Evolutionary conservation across 2,797 vertebrate genomes (phyloP), one percentile per base, ranked within the genome.

Genomic region (Tympanoctomys barrerae): DNA sequence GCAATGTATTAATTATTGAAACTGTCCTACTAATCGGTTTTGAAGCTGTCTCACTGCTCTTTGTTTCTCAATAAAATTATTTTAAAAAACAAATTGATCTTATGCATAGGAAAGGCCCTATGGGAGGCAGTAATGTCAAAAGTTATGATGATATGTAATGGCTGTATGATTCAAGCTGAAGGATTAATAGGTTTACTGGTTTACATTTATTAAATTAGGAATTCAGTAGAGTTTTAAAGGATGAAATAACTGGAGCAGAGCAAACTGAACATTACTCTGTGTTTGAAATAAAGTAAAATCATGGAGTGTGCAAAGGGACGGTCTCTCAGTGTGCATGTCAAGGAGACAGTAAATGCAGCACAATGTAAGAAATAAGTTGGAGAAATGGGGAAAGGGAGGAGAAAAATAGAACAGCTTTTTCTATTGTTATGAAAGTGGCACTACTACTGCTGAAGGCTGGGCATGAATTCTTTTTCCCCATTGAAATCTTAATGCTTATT

Each of bases 261-360:
- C 28, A 64, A 78, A 64, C 19, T 42, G 33, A 90, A 68, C 13
- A 16, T 24, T 9, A 13, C 61, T 77, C 52, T 54, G 3, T 66
- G 24, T 71, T 70, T 89, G 31, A 7, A 33, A 49, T 42, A 49
- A 86, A 64, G 42, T 66, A 12, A 82, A 85, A 36, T 31, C 4
- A 0, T 46, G 14, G 21, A 11, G 4, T 39, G 0, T 24, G 24
- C 4, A 4, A 31, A 70, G 14, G 42, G 14, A 14, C 10, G 2
- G 5, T 81, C 42, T 12, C 57, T n/a, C 46, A 75, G 16, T 13
- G n/a, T 11, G 2, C 12, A 6, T 42, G 10, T 19, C 66, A 46
- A 46, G 19, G 73, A 33, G 31, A 22, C 19, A 78, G 7, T 3
- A 70, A 54, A 78, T 49, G 31, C 7, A 33, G 3, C n/a, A 14